phyloP scores from a whole-genome alignment of 2,888 invertebrate species.

The Trypoxylon attenuatum region DNA sequence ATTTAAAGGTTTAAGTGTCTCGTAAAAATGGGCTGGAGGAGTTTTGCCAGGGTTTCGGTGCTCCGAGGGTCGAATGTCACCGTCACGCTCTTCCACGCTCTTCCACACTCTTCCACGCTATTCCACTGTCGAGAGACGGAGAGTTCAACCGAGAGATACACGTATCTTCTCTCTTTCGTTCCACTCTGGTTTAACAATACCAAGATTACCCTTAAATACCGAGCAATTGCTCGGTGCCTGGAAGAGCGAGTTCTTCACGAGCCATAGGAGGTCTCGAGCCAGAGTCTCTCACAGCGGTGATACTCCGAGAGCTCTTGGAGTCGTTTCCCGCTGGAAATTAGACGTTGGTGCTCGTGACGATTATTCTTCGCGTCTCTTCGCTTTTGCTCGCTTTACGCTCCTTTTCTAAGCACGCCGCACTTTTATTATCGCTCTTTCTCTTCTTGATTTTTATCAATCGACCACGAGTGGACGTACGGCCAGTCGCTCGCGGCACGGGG shows the following conservation, averaged over 20 bases:
- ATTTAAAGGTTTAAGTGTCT: slow-evolving; percentile 74
- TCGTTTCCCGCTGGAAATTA: no score
- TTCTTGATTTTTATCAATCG: slow-evolving; percentile 53
- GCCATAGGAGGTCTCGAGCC: no score
- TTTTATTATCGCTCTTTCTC: slow-evolving; percentile 7
- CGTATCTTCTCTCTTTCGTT: slow-evolving; percentile 20
- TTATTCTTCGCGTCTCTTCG: no score
- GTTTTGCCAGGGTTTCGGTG: slow-evolving; percentile 5
- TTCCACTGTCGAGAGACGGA: slow-evolving; percentile 1
- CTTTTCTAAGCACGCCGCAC: not conserved
- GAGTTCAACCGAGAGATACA: no score
- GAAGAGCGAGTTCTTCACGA: no score
- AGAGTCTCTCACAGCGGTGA: no score
- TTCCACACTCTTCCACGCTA: no score
- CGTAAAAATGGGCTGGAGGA: slow-evolving; percentile 67
- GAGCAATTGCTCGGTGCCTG: not conserved
- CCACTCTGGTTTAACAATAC: not conserved
- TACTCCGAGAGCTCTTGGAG: no score
- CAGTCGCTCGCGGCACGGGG: not conserved
- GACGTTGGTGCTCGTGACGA: no score
- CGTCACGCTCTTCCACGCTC: slow-evolving; percentile 30
- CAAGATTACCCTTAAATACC: not conserved
- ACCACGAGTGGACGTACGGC: slow-evolving; percentile 30
- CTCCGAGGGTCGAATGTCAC: slow-evolving; percentile 46
- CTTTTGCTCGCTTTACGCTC: not conserved